A percentile compares a stretch with the other conserved stretches of the same genome.
These are phyloP conservation scores for Araneus ventricosus DNA, from an alignment of 1,140 invertebrate genomes.

Conservation along the genomic window DNA sequence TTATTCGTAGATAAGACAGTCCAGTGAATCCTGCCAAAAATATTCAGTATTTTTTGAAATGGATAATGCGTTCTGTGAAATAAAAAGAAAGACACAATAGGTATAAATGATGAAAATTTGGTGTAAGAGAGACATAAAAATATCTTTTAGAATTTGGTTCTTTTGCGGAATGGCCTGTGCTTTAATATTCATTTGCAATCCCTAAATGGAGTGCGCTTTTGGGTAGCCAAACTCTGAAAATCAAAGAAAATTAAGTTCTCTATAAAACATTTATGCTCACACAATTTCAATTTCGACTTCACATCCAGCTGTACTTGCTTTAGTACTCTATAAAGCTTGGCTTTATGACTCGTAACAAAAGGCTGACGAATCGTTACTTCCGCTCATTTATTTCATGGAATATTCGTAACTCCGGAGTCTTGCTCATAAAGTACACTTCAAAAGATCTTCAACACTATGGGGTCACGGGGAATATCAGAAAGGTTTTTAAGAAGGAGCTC, in stretches of 20 bases:
- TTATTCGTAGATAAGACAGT: no score
- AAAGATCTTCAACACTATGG: neutral
- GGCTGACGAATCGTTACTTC: neutral
- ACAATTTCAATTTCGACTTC: conserved; percentile 17
- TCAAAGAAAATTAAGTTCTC: conserved; percentile 43
- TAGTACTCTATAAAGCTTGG: conserved; percentile 22
- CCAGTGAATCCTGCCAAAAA: no score
- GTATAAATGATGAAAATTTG: no score
- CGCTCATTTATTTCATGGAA: conserved; percentile 39
- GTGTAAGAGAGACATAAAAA: neutral
- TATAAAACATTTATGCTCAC: conserved; percentile 47
- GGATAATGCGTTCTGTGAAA: no score
- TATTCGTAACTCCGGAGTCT: neutral
- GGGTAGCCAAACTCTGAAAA: neutral
- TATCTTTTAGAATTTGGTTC: neutral
- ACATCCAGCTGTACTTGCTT: neutral
- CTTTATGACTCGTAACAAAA: conserved; percentile 48
- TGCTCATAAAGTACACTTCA: neutral
- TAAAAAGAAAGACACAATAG: no score
- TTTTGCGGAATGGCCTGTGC: neutral
- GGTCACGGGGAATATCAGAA: neutral
- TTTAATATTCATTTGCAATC: conserved; percentile 1
- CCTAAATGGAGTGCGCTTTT: neutral
- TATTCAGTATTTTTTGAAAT: no score
- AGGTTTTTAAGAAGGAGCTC: neutral